These are phyloP conservation scores for Salvelinus fontinalis DNA, from an alignment of 2,113 vertebrate species.

Conservation along the genomic window DNA sequence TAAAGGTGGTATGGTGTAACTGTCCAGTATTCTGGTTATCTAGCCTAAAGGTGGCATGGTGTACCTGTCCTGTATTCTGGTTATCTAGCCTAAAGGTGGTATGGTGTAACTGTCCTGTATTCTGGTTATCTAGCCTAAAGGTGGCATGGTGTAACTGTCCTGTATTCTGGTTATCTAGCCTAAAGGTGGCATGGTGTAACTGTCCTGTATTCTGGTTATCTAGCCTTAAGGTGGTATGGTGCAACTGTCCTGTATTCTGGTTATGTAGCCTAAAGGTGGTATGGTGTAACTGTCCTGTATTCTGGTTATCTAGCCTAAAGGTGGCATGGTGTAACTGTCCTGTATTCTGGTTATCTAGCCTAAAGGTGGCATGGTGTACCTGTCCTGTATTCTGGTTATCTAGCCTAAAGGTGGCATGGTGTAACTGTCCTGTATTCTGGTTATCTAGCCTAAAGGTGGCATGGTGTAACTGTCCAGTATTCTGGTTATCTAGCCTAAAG, in stretches of 20 bases:
- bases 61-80: no score
- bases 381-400: not conserved
- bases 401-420: constrained; percentile 40
- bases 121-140: constrained; percentile 38
- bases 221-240: constrained; percentile 40
- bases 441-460: no score
- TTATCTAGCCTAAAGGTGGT: no score
- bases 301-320: constrained; percentile 39
- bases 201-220: not conserved
- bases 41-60: constrained; percentile 40
- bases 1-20: not conserved
- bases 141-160: no score
- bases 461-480: not conserved
- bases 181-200: not conserved
- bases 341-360: no score
- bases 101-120: not conserved
- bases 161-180: no score
- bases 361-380: not conserved
- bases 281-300: not conserved
- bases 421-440: no score
- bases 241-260: no score
- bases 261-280: no score
- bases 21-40: not conserved
- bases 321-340: no score
- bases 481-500: constrained; percentile 38